phyloP scores from a whole-genome alignment of 1,140 invertebrate genomes.

The Rhagoletis pomonella region DNA sequence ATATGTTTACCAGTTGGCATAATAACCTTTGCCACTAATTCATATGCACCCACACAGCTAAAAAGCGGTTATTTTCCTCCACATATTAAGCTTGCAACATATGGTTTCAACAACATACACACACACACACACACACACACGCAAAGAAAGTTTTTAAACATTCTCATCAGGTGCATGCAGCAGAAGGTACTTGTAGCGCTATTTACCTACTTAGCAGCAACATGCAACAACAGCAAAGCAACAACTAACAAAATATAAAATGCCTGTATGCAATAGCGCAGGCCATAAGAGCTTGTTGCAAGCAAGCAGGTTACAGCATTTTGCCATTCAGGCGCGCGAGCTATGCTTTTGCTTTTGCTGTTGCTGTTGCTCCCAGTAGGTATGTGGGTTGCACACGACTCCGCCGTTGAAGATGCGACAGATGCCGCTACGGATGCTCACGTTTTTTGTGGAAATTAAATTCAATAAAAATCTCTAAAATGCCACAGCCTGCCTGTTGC shows the following conservation, averaged over 20 bases:
- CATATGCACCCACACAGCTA: constrained; percentile 35
- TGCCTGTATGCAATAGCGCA: background rate
- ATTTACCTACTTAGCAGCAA: constrained; percentile 39
- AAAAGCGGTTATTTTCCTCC: background rate
- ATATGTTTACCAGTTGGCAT: constrained; percentile 13
- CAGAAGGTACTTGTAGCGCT: constrained; percentile 5
- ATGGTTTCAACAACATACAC: background rate
- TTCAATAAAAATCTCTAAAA: constrained; percentile 44
- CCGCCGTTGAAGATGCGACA: no score
- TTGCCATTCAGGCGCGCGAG: constrained; percentile 1
- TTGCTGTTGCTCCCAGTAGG: background rate
- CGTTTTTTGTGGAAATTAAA: constrained; percentile 44
- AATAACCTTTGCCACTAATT: constrained; percentile 46
- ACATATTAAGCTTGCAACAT: constrained; percentile 1
- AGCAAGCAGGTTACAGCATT: constrained; percentile 4
- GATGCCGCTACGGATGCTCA: constrained; percentile 22
- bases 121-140: background rate
- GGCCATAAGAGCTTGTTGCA: constrained; percentile 19
- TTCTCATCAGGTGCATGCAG: constrained; percentile 47
- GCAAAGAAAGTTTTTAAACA: constrained; percentile 43
- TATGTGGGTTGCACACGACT: constrained; percentile 25
- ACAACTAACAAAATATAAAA: constrained; percentile 1
- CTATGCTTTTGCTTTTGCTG: background rate
- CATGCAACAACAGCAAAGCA: background rate
- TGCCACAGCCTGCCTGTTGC: constrained; percentile 3